Conservation (phyloP, 37 sponge, comb jelly and placozoan species). For the Corticium candelabrum region DNA sequence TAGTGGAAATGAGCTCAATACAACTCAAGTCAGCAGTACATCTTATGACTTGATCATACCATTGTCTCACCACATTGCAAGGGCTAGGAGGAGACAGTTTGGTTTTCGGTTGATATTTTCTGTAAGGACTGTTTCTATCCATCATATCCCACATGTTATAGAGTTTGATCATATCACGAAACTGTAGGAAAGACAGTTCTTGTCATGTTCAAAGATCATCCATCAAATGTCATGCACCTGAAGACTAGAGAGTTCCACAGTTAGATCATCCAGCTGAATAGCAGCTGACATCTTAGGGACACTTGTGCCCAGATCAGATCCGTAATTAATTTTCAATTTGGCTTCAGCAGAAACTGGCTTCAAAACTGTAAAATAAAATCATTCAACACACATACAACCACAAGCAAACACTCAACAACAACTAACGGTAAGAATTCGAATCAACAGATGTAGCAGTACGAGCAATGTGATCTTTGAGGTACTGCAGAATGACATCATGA, state of each 20-base stretch:
- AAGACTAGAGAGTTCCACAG: background rate
- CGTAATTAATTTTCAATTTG: background rate
- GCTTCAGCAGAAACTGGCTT: background rate
- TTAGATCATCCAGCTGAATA: background rate
- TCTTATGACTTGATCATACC: too few relatives aligned
- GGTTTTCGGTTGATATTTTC: background rate
- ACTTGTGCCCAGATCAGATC: background rate
- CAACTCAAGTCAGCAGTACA: too few relatives aligned
- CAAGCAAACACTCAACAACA: too few relatives aligned
- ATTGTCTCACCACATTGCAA: too few relatives aligned
- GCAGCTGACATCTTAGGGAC: background rate
- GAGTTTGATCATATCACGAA: background rate
- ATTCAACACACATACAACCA: background rate
- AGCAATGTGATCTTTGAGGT: background rate
- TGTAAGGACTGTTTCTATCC: background rate
- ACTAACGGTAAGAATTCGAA: too few relatives aligned
- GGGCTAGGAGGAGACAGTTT: too few relatives aligned
- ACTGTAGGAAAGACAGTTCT: background rate
- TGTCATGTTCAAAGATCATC: too few relatives aligned
- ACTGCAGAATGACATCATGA: background rate
- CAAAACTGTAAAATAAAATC: background rate
- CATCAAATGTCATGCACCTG: too few relatives aligned
- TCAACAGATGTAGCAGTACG: too few relatives aligned
- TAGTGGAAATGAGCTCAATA: too few relatives aligned
- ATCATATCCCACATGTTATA: background rate